Percentiles rank a stretch among this genome's conserved stretches.
These are phyloP conservation scores for Megalops atlanticus DNA, from an alignment of 2,113 vertebrate genomes.

Conservation along the genomic window DNA sequence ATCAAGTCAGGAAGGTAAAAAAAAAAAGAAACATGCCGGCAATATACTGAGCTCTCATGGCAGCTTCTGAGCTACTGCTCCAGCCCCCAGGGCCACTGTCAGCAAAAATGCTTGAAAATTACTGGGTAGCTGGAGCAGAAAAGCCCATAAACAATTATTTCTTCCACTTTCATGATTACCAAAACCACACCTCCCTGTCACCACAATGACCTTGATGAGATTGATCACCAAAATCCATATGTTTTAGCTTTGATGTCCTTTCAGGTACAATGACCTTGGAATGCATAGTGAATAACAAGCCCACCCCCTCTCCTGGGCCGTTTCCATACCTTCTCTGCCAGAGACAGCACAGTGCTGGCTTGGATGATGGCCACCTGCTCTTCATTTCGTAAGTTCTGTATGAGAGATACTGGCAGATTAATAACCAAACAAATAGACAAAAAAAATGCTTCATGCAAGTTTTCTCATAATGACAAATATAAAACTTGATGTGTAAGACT, in stretches of 20 bases:
- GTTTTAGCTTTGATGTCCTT: neutral
- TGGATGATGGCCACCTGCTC: conserved; percentile 99
- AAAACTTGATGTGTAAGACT: too few species aligned
- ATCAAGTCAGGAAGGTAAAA: neutral
- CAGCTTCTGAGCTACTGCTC: neutral
- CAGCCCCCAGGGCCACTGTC: neutral
- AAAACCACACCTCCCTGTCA: neutral
- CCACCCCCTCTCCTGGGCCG: neutral
- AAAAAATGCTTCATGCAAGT: neutral
- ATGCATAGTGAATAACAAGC: neutral
- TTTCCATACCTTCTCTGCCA: conserved; percentile 92
- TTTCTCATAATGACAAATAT: neutral
- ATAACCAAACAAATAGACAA: neutral
- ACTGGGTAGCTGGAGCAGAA: neutral
- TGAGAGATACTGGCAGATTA: conserved; percentile 20
- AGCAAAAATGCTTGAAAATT: neutral
- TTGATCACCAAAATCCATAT: neutral
- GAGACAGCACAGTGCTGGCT: conserved; percentile 93
- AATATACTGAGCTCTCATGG: neutral
- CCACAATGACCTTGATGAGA: neutral
- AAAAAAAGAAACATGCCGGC: too few species aligned
- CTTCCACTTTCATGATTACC: neutral
- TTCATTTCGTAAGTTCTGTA: conserved; percentile 95
- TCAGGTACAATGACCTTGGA: neutral
- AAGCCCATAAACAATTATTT: neutral